A percentile compares a stretch with the other conserved stretches of the same genome.
Evolutionary conservation across 2,888 invertebrate genomes (phyloP).

Genomic region (Cosmia trapezina): DNA sequence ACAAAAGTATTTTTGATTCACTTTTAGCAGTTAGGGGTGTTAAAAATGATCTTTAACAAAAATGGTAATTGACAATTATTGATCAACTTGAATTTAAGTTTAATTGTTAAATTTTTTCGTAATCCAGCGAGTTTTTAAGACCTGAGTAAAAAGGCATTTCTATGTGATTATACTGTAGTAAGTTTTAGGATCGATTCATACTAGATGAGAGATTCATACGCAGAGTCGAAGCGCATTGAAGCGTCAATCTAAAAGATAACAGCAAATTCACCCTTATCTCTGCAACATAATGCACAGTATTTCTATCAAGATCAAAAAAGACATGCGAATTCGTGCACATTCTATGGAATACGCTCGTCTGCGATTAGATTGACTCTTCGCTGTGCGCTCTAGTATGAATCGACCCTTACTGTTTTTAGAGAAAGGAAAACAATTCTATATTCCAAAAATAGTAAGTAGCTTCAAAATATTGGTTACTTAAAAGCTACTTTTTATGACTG

Average conservation of each 20-base stretch:
- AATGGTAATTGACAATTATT: slow-evolving; percentile 1
- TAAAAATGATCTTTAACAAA: not conserved
- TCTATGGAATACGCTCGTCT: not conserved
- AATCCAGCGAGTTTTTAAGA: slow-evolving; percentile 1
- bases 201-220: too few species aligned
- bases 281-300: not conserved
- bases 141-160: slow-evolving; percentile 16
- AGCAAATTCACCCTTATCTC: not conserved
- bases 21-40: not conserved
- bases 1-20: slow-evolving; percentile 30
- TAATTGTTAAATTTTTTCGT: not conserved
- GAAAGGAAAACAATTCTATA: not conserved
- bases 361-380: not conserved
- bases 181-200: not conserved
- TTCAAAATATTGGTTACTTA: slow-evolving; percentile 9
- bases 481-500: slow-evolving; percentile 28
- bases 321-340: not conserved
- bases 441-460: slow-evolving; percentile 26
- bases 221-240: not conserved
- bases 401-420: slow-evolving; percentile 4
- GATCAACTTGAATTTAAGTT: slow-evolving; percentile 27
- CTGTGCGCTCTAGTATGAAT: not conserved
- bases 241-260: not conserved
- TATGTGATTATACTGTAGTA: slow-evolving; percentile 27
- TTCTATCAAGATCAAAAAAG: not conserved